Percentiles rank a stretch among this genome's conserved stretches.
Evolutionary conservation across 2,888 invertebrate species (phyloP).

Genomic region (Rhingia rostrata): DNA sequence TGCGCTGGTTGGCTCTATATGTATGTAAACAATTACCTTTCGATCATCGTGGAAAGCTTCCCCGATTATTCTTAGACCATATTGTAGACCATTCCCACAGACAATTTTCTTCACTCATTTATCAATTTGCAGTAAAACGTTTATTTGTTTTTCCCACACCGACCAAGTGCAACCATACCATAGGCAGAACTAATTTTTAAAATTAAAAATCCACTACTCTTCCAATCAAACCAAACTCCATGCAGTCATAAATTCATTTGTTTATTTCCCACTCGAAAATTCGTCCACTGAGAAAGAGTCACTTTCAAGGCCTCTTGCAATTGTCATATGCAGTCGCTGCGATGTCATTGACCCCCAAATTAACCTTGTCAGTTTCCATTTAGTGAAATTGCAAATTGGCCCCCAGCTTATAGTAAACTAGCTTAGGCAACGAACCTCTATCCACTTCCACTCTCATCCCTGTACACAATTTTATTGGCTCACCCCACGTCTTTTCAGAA

Average conservation of each 20-base stretch:
- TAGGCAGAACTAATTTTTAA: not conserved
- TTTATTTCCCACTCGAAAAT: conserved; percentile 49
- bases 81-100: too few relatives aligned
- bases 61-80: too few relatives aligned
- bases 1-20: too few relatives aligned
- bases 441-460: conserved; percentile 31
- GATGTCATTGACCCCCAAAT: conserved; percentile 57
- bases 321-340: not conserved
- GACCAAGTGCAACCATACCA: too few relatives aligned
- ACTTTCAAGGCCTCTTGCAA: conserved; percentile 43
- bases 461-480: conserved; percentile 45
- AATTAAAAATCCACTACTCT: not conserved
- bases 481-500: conserved; percentile 37
- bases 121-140: too few relatives aligned
- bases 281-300: not conserved
- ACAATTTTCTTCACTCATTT: too few relatives aligned
- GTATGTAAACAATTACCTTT: too few relatives aligned
- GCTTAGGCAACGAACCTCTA: conserved; percentile 31
- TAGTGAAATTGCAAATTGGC: conserved; percentile 62
- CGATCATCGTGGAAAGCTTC: too few relatives aligned
- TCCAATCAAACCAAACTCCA: not conserved
- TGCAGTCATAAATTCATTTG: conserved; percentile 31
- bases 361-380: conserved; percentile 65
- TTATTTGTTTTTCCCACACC: too few relatives aligned
- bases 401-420: conserved; percentile 40